Evolutionary conservation across 2,888 invertebrate genomes (phyloP).

Genomic region (Hydrotaea cyrtoneurina): DNA sequence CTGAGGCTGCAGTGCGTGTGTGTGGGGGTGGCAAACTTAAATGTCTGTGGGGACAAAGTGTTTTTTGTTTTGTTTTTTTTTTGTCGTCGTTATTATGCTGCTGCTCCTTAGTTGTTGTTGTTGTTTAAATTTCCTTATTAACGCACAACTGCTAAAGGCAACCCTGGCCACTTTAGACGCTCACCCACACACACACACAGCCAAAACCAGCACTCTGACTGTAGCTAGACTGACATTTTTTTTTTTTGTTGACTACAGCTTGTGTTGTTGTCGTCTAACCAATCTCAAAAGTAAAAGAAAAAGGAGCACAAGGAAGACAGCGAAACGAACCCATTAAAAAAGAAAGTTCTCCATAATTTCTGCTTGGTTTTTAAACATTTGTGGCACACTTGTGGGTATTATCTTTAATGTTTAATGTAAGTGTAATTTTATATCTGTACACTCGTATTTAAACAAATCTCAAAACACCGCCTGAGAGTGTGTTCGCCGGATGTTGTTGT

Average conservation of each 20-base stretch:
- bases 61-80: slow-evolving; percentile 6
- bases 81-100: not conserved
- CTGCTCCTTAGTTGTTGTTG: not conserved
- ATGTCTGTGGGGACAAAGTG: slow-evolving; percentile 49
- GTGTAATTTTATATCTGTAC: slow-evolving; percentile 57
- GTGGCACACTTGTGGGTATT: slow-evolving; percentile 67
- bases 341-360: slow-evolving; percentile 11
- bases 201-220: not conserved
- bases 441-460: slow-evolving; percentile 49
- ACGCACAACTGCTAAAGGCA: slow-evolving; percentile 35
- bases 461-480: not conserved
- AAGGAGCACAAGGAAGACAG: not conserved
- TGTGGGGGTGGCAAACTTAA: slow-evolving; percentile 37
- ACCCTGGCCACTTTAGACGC: slow-evolving; percentile 48
- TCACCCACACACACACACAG: not conserved
- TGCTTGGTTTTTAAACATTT: slow-evolving; percentile 35
- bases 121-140: slow-evolving; percentile 58
- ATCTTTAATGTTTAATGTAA: slow-evolving; percentile 62
- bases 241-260: not conserved
- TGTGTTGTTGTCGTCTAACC: not conserved
- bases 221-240: not conserved
- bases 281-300: slow-evolving; percentile 2
- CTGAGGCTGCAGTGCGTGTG: not conserved
- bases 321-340: slow-evolving; percentile 32
- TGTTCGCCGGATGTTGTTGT: too few relatives aligned